A percentile compares a stretch with the other conserved stretches of the same genome.
Conservation (phyloP, 2,113 vertebrate species). For the Colaptes auratus region DNA sequence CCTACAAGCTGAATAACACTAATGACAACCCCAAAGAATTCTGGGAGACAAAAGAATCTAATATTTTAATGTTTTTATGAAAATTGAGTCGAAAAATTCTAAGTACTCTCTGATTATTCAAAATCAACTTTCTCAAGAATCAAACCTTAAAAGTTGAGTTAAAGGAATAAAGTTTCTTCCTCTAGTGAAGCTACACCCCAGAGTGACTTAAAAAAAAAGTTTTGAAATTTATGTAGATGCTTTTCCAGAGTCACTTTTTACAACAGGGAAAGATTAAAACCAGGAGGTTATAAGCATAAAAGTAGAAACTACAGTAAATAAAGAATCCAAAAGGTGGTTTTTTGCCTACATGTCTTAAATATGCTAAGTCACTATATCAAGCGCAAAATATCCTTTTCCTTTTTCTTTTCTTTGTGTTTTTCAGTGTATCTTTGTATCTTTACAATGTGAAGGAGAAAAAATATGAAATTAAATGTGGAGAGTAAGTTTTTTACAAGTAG, state of each 20-base stretch:
- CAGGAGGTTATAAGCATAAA: background rate
- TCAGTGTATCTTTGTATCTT: background rate
- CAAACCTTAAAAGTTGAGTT: background rate
- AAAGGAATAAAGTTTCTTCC: constrained; percentile 6
- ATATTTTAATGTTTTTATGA: background rate
- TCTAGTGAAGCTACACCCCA: background rate
- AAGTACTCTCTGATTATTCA: background rate
- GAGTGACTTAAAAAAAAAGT: background rate
- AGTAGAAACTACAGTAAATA: background rate
- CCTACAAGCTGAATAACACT: constrained; percentile 51
- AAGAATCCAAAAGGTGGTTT: background rate
- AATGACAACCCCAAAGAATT: constrained; percentile 49
- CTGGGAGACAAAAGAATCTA: constrained; percentile 40
- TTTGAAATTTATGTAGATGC: no score
- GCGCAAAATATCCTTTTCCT: background rate
- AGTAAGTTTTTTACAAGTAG: background rate
- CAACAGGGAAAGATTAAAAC: no score
- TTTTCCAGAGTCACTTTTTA: no score
- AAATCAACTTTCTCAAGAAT: background rate
- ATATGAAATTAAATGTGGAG: background rate
- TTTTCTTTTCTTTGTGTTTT: no score
- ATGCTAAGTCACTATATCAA: background rate
- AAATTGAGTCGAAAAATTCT: background rate
- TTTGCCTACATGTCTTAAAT: background rate
- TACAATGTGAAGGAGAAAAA: background rate